Percentiles rank a stretch among this genome's conserved stretches.
Evolutionary conservation across 2,888 invertebrate species (phyloP).

Genomic region (Flexamia atlantica): DNA sequence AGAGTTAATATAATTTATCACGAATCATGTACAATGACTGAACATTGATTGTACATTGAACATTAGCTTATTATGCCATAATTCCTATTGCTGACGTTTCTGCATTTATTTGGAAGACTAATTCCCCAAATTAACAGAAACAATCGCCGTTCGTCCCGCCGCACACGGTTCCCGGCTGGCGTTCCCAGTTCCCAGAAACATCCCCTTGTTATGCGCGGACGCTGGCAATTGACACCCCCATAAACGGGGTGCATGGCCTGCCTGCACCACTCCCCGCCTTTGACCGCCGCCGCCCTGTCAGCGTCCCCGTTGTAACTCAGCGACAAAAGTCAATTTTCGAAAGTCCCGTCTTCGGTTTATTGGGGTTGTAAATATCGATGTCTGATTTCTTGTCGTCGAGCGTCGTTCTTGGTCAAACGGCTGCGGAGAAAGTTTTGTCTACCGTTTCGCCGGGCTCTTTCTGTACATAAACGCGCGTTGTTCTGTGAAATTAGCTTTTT

Average conservation of each 20-base stretch:
- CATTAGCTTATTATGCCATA: too few species aligned
- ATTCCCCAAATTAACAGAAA: too few species aligned
- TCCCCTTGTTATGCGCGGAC: constrained; percentile 28
- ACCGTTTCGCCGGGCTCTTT: neutral
- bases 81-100: too few species aligned
- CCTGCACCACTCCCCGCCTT: neutral
- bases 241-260: constrained; percentile 15
- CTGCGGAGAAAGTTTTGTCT: constrained; percentile 33
- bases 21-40: too few species aligned
- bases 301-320: constrained; percentile 18
- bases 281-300: constrained; percentile 20
- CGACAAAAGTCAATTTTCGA: constrained; percentile 41
- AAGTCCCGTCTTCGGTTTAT: constrained; percentile 46
- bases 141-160: neutral
- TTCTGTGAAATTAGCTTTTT: too few species aligned
- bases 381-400: constrained; percentile 38
- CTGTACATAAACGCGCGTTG: too few species aligned
- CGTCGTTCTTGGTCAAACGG: constrained; percentile 41
- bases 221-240: constrained; percentile 48
- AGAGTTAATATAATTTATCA: too few species aligned
- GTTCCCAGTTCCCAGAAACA: constrained; percentile 1
- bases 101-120: too few species aligned
- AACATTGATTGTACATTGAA: too few species aligned
- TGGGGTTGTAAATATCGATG: constrained; percentile 46
- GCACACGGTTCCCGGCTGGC: constrained; percentile 13